Evolutionary conservation across 2,797 vertebrate species (phyloP).

Genomic region (Sebastes umbrosus): DNA sequence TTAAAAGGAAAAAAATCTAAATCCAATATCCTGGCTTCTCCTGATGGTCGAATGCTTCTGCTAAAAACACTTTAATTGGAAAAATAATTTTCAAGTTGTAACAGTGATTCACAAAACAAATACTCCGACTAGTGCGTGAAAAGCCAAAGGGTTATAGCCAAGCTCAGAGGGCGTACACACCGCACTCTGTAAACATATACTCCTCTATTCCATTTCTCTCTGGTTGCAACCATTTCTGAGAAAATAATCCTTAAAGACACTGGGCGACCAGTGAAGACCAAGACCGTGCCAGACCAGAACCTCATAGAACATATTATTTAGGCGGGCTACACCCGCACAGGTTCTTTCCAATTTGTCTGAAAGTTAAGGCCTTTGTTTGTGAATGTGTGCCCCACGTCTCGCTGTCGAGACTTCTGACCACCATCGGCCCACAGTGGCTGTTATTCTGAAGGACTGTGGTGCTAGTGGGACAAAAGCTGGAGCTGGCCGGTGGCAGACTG

Average conservation of each 20-base stretch:
- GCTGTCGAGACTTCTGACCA: conserved; percentile 41
- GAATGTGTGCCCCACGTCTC: conserved; percentile 30
- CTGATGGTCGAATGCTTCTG: not conserved
- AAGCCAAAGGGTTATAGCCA: conserved; percentile 5
- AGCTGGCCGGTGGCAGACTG: not conserved
- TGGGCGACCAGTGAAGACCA: conserved; percentile 28
- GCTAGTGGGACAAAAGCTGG: conserved; percentile 5
- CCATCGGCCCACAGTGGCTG: conserved; percentile 28
- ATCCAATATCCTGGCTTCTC: not conserved
- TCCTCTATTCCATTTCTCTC: conserved; percentile 39
- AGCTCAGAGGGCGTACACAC: conserved; percentile 21
- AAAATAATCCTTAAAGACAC: conserved; percentile 49
- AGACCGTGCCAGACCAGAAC: conserved; percentile 66
- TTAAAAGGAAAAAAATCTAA: not conserved
- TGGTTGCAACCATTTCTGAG: conserved; percentile 32
- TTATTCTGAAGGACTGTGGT: conserved; percentile 46
- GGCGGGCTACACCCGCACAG: conserved; percentile 43
- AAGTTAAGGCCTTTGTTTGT: conserved; percentile 54
- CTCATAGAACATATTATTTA: conserved; percentile 64
- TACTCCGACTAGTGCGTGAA: not conserved
- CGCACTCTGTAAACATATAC: conserved; percentile 37
- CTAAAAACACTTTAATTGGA: not conserved
- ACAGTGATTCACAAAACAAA: conserved; percentile 31
- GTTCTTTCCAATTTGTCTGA: conserved; percentile 59
- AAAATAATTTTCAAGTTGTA: not conserved